Evolutionary conservation across 1,140 invertebrate genomes (phyloP).

Genomic region (Coptotermes formosanus): DNA sequence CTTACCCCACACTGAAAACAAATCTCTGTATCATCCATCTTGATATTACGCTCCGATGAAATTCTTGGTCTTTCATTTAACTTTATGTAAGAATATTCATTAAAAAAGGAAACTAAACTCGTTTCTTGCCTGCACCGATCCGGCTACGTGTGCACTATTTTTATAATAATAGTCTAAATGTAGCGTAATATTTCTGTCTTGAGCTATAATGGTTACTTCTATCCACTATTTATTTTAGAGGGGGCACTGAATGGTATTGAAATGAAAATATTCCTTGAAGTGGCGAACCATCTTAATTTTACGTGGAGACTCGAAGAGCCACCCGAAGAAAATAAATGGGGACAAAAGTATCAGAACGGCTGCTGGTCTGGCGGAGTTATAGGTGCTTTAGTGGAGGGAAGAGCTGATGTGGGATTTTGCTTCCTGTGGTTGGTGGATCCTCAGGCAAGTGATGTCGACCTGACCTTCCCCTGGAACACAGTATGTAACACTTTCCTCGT

Average conservation of each 20-base stretch:
- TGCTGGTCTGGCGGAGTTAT: neutral
- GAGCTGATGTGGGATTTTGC: neutral
- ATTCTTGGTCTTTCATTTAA: too few species aligned
- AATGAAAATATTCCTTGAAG: neutral
- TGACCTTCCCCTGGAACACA: neutral
- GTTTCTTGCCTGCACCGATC: too few species aligned
- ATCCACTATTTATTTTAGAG: neutral
- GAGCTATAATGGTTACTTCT: too few species aligned
- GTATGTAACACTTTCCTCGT: slow-evolving; percentile 18
- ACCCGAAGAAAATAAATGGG: neutral
- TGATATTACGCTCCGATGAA: too few species aligned
- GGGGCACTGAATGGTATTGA: neutral
- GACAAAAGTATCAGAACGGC: neutral
- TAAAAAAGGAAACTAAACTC: too few species aligned
- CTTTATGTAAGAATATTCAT: too few species aligned
- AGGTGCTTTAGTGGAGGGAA: neutral
- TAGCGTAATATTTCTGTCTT: too few species aligned
- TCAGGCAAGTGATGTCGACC: too few species aligned
- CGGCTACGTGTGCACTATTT: too few species aligned
- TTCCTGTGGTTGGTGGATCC: neutral
- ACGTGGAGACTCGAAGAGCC: neutral
- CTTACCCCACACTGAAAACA: too few species aligned
- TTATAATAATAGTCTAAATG: too few species aligned
- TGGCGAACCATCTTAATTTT: neutral
- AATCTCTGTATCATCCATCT: too few species aligned